Percentiles rank a stretch among this genome's conserved stretches.
phyloP scores from a whole-genome alignment of 2,888 invertebrate genomes.

The Xestia ashworthii region DNA sequence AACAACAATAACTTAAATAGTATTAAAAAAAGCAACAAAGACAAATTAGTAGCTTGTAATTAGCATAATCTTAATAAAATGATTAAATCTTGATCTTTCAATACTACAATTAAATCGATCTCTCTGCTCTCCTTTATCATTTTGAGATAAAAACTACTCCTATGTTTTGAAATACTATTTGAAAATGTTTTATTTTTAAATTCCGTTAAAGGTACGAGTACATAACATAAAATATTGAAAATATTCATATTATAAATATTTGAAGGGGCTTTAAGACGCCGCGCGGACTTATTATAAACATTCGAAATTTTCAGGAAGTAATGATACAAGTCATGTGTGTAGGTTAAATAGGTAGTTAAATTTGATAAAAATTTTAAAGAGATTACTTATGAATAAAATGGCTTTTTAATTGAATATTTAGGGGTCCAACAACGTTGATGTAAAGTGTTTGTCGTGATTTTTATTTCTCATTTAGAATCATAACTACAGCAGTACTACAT shows the following conservation, averaged over 20 bases:
- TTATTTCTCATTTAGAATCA: constrained; percentile 69
- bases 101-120: constrained; percentile 33
- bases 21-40: constrained; percentile 45
- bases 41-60: constrained; percentile 61
- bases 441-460: constrained; percentile 79
- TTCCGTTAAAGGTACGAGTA: constrained; percentile 8
- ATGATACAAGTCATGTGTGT: constrained; percentile 82
- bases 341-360: constrained; percentile 88
- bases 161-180: constrained; percentile 1
- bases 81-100: constrained; percentile 49
- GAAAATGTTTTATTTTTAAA: neutral
- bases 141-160: constrained; percentile 35
- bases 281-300: constrained; percentile 81
- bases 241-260: constrained; percentile 31
- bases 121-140: constrained; percentile 31
- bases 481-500: constrained; percentile 61
- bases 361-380: constrained; percentile 89
- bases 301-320: constrained; percentile 80
- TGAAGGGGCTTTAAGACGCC: constrained; percentile 79
- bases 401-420: constrained; percentile 89
- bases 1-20: constrained; percentile 53
- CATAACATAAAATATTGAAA: constrained; percentile 13
- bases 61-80: constrained; percentile 47
- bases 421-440: constrained; percentile 88
- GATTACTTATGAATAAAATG: constrained; percentile 88